Evolutionary conservation across 2,113 vertebrate genomes (phyloP).

Genomic region (Lophotis ruficrista): DNA sequence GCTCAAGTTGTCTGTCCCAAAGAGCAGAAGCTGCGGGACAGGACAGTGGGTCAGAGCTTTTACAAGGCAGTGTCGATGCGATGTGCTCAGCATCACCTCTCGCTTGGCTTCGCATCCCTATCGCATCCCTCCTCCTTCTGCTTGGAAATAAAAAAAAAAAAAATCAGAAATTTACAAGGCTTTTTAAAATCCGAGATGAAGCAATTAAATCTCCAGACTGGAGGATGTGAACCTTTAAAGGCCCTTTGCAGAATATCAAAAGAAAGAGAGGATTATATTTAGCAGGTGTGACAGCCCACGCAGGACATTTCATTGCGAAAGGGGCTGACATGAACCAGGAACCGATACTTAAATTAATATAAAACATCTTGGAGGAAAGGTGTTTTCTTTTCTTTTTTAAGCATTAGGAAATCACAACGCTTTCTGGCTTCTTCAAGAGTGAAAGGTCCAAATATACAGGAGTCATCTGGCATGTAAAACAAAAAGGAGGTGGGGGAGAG

Average conservation of each 20-base stretch:
- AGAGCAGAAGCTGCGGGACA: constrained; percentile 34
- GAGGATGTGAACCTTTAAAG: constrained; percentile 80
- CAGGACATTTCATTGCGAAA: constrained; percentile 75
- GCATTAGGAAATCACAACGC: constrained; percentile 64
- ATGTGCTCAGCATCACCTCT: neutral
- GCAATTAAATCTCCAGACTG: constrained; percentile 82
- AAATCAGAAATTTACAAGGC: constrained; percentile 79
- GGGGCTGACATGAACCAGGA: constrained; percentile 78
- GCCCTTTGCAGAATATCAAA: constrained; percentile 81
- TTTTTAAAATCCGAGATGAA: constrained; percentile 77
- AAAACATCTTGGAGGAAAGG: constrained; percentile 79
- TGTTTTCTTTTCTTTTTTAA: constrained; percentile 64
- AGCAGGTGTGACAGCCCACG: constrained; percentile 80
- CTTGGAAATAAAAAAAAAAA: constrained; percentile 75
- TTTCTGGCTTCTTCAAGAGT: constrained; percentile 57
- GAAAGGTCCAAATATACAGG: constrained; percentile 56
- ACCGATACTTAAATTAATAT: constrained; percentile 82
- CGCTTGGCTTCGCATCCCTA: constrained; percentile 47
- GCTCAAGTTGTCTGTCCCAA: constrained; percentile 32
- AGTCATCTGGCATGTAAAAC: constrained; percentile 64
- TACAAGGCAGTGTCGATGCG: neutral
- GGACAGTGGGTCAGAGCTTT: constrained; percentile 21
- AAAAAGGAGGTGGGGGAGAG: neutral
- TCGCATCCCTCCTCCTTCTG: constrained; percentile 10
- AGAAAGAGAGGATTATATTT: constrained; percentile 81